Evolutionary conservation across 2,888 invertebrate species (phyloP).

Genomic region (Glyphotaelius pellucidus): DNA sequence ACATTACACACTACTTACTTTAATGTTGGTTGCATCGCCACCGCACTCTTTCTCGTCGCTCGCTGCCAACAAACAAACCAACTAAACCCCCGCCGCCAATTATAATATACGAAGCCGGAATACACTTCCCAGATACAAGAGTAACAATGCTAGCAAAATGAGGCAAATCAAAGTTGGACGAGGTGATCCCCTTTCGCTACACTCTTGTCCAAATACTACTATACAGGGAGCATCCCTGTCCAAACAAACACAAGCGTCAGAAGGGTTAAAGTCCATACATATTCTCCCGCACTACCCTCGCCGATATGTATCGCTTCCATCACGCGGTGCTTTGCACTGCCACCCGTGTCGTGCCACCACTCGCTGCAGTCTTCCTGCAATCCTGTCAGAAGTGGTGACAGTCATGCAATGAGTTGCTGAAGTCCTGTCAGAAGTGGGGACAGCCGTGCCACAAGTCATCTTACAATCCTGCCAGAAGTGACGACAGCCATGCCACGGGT

Average conservation of each 20-base stretch:
- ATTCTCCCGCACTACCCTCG: neutral
- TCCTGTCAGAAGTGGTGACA: neutral
- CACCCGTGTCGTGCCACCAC: too few species aligned
- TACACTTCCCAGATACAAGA: constrained; percentile 18
- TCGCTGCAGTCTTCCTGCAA: too few species aligned
- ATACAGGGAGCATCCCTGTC: constrained; percentile 8
- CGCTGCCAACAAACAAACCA: neutral
- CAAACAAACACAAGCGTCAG: constrained; percentile 10
- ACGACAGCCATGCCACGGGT: too few species aligned
- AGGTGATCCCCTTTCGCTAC: constrained; percentile 4
- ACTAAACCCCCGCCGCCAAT: neutral
- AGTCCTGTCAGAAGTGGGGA: too few species aligned
- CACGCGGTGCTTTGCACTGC: too few species aligned
- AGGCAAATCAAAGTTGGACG: constrained; percentile 31
- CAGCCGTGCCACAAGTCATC: too few species aligned
- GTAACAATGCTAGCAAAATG: constrained; percentile 39
- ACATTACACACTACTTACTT: neutral
- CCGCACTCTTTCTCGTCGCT: neutral
- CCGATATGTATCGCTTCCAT: constrained; percentile 22
- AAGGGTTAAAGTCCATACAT: constrained; percentile 29
- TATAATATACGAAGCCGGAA: neutral
- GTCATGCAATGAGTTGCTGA: too few species aligned
- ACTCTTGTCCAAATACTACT: constrained; percentile 17
- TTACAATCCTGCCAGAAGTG: too few species aligned
- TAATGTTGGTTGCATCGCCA: neutral